Conservation (phyloP, 2,113 vertebrate genomes). For the Calonectris borealis region DNA sequence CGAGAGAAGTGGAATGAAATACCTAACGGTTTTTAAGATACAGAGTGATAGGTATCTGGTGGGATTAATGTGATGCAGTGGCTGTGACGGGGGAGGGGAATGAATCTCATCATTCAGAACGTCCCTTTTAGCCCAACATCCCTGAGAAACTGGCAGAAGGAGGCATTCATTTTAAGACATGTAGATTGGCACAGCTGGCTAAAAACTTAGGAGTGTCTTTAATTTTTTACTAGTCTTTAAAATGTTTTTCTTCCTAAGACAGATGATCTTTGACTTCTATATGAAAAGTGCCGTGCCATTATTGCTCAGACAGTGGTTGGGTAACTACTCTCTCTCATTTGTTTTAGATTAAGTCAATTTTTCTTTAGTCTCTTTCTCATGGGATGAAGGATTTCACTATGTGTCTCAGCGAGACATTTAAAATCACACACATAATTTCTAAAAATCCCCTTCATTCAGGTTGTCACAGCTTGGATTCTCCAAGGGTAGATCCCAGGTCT, state of each 20-base stretch:
- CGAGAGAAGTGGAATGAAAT: not conserved
- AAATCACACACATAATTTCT: not conserved
- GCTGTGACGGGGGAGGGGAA: not conserved
- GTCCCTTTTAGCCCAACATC: accelerated
- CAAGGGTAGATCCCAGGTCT: not conserved
- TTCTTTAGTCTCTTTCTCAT: not conserved
- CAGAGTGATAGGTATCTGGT: not conserved
- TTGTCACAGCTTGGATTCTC: not conserved
- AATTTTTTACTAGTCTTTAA: not conserved
- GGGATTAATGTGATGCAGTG: not conserved
- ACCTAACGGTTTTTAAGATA: not conserved
- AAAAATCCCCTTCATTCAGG: not conserved
- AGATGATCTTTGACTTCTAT: not conserved
- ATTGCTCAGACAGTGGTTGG: not conserved
- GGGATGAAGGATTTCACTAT: not conserved
- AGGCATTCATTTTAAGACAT: not conserved
- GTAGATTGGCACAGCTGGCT: not conserved
- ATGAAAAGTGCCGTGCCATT: not conserved
- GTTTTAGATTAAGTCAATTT: constrained; percentile 24
- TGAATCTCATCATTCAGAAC: not conserved
- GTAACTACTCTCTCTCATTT: not conserved
- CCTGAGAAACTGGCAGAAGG: not conserved
- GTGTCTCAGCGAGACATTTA: not conserved
- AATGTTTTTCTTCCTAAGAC: not conserved
- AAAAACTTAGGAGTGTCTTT: not conserved